phyloP scores from a whole-genome alignment of 2,888 invertebrate species.

The Cylloceria caligata region DNA sequence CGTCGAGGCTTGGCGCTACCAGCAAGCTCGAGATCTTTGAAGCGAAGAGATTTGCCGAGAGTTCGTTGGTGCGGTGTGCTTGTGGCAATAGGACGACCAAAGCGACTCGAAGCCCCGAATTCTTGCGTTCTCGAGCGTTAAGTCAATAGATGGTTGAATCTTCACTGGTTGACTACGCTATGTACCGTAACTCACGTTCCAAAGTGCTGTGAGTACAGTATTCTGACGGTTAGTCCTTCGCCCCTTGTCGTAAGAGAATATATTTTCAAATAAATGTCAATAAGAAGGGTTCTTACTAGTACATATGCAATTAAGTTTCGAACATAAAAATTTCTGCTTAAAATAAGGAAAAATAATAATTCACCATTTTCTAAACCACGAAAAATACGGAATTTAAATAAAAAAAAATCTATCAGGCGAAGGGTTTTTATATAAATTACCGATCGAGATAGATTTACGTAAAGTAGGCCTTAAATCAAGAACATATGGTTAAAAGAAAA shows the following conservation, averaged over 20 bases:
- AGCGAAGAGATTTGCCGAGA: conserved; percentile 38
- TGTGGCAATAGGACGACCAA: conserved; percentile 56
- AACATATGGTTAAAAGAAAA: no score
- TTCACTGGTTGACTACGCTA: not conserved
- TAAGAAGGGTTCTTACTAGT: no score
- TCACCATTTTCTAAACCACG: no score
- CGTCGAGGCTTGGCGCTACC: conserved; percentile 39
- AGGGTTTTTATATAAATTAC: no score
- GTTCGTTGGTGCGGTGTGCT: conserved; percentile 35
- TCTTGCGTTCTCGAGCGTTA: conserved; percentile 67
- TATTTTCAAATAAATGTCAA: no score
- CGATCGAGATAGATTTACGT: no score
- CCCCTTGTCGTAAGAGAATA: not conserved
- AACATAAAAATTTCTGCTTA: no score
- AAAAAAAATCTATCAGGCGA: no score
- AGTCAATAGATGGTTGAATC: conserved; percentile 59
- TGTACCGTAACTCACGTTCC: not conserved
- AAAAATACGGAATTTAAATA: no score
- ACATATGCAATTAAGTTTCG: no score
- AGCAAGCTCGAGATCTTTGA: conserved; percentile 21
- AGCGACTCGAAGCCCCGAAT: conserved; percentile 56
- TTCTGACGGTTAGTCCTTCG: not conserved
- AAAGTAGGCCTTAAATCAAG: no score
- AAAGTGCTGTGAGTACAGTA: not conserved
- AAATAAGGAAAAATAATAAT: no score